Evolutionary conservation across 2,113 vertebrate species (phyloP).

Genomic region (Sinocyclocheilus maitianheensis): DNA sequence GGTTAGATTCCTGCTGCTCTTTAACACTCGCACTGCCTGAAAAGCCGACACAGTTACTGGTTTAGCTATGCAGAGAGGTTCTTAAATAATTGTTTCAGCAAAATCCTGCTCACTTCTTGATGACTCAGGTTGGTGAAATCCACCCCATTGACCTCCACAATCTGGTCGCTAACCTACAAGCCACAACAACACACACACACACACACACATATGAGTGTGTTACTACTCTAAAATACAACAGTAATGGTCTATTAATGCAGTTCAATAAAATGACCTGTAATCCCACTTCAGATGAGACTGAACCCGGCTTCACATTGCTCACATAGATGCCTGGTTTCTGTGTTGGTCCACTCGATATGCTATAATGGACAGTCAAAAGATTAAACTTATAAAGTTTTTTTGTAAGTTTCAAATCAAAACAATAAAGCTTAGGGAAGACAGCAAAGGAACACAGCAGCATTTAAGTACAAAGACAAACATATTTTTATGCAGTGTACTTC

Average conservation of each 20-base stretch:
- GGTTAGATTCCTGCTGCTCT: conserved; percentile 92
- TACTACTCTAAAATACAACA: background rate
- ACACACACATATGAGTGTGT: background rate
- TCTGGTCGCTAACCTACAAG: conserved; percentile 90
- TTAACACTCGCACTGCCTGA: conserved; percentile 90
- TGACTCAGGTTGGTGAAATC: conserved; percentile 93
- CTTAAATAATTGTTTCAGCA: background rate
- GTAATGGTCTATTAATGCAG: background rate
- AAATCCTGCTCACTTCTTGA: conserved; percentile 81
- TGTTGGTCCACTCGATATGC: conserved; percentile 94
- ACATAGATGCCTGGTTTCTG: conserved; percentile 98
- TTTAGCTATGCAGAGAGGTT: background rate
- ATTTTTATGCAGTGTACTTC: too few relatives aligned
- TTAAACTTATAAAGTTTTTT: background rate
- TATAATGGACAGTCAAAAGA: conserved; percentile 56
- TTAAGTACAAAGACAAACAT: too few relatives aligned
- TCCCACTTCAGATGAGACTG: conserved; percentile 93
- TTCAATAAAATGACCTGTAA: conserved; percentile 80
- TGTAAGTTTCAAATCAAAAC: background rate
- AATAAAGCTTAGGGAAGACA: too few relatives aligned
- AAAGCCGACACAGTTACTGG: conserved; percentile 1
- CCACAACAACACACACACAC: conserved; percentile 6
- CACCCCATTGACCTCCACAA: conserved; percentile 94
- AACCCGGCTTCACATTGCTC: conserved; percentile 91
- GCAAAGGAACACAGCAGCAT: too few relatives aligned